Conservation (phyloP, 2,797 vertebrate genomes). For the Coluber constrictor region DNA sequence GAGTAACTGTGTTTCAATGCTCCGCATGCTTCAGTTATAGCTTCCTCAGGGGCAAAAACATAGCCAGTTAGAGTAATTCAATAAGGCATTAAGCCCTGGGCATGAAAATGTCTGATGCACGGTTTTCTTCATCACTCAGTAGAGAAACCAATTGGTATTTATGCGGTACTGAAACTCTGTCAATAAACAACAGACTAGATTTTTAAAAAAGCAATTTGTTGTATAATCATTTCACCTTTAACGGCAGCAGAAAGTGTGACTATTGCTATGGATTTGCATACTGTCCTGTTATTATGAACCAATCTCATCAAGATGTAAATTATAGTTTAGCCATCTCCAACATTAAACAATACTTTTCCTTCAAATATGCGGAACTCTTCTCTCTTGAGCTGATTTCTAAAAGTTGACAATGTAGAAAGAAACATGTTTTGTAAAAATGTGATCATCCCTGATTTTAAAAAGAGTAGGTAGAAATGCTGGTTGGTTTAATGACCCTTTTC, state of each 20-base stretch:
- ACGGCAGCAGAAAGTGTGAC: neutral
- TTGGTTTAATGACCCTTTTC: slow-evolving; percentile 35
- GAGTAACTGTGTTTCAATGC: neutral
- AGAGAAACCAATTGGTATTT: neutral
- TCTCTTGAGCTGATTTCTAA: neutral
- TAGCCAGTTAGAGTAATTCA: neutral
- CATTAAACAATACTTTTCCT: slow-evolving; percentile 11
- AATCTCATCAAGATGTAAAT: neutral
- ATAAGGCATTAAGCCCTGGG: neutral
- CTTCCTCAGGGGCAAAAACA: neutral
- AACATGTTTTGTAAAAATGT: slow-evolving; percentile 31
- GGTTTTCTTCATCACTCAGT: neutral
- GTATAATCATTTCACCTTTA: slow-evolving; percentile 8
- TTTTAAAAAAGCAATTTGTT: neutral
- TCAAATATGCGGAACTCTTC: slow-evolving; percentile 24
- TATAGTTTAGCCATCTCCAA: slow-evolving; percentile 13
- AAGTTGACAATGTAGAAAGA: slow-evolving; percentile 19
- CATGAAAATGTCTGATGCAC: neutral
- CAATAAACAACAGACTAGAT: neutral
- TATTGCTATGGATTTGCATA: slow-evolving; percentile 20
- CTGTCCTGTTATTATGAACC: slow-evolving; percentile 2
- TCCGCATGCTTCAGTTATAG: neutral
- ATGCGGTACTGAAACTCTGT: neutral
- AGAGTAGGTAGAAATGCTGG: slow-evolving; percentile 30
- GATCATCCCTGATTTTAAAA: slow-evolving; percentile 44